phyloP scores from a whole-genome alignment of 2,797 vertebrate genomes.

The Fistularia tabacaria region DNA sequence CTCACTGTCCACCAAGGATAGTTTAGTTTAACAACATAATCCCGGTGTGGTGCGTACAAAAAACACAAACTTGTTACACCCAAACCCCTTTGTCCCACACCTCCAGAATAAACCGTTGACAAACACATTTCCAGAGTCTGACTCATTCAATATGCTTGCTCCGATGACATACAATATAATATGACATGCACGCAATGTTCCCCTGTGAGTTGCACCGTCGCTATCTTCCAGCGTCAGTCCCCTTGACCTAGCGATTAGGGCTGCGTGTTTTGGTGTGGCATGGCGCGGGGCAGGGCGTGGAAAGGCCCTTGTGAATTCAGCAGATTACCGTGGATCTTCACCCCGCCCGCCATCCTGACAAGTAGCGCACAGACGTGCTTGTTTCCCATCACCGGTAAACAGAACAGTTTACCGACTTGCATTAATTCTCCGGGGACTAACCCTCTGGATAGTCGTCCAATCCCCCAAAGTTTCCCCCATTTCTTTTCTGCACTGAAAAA shows the following conservation, averaged over 20 bases:
- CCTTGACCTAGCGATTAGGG: constrained; percentile 62
- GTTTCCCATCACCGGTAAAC: not conserved
- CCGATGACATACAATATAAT: constrained; percentile 17
- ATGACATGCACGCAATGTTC: constrained; percentile 25
- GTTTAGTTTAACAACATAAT: constrained; percentile 1
- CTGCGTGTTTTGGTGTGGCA: constrained; percentile 55
- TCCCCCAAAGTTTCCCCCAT: no score
- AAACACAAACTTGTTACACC: no score
- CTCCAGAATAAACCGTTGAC: not conserved
- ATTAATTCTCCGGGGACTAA: not conserved
- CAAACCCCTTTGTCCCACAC: not conserved
- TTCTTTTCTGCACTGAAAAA: not conserved
- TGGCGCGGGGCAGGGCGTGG: constrained; percentile 68
- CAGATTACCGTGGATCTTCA: constrained; percentile 70
- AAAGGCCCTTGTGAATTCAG: constrained; percentile 72
- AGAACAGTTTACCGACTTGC: not conserved
- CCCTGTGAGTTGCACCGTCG: constrained; percentile 41
- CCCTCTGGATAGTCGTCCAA: no score
- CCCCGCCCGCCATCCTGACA: constrained; percentile 64
- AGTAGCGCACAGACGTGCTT: constrained; percentile 5
- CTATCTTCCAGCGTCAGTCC: constrained; percentile 65
- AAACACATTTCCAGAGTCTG: no score
- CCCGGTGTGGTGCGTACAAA: no score
- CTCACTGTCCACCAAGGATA: not conserved
- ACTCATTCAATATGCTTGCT: constrained; percentile 10